phyloP scores from a whole-genome alignment of 2,888 invertebrate genomes.

The Byasa hedistus region DNA sequence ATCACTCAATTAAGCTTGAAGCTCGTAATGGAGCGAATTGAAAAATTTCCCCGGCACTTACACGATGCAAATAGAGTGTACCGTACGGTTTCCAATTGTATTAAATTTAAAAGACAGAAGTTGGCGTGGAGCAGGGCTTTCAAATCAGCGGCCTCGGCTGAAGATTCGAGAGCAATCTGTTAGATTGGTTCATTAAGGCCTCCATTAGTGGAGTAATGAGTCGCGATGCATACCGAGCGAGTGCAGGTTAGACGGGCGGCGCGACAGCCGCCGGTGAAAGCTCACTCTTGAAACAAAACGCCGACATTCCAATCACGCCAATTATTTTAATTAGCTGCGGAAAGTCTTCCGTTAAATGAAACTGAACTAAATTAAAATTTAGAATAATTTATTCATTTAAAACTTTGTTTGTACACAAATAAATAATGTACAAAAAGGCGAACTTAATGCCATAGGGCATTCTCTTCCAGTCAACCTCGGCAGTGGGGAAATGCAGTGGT shows the following conservation, averaged over 20 bases:
- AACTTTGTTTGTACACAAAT: too few relatives aligned
- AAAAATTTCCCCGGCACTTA: conserved; percentile 9
- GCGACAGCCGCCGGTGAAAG: conserved; percentile 27
- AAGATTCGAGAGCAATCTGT: conserved; percentile 78
- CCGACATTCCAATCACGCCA: conserved; percentile 25
- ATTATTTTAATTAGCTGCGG: conserved; percentile 28
- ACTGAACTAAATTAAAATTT: not conserved
- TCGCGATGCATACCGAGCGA: conserved; percentile 70
- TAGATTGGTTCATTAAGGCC: conserved; percentile 78
- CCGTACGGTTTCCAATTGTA: conserved; percentile 40
- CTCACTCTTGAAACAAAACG: conserved; percentile 29
- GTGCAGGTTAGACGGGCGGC: conserved; percentile 31
- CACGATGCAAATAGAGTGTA: conserved; percentile 11
- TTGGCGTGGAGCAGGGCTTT: conserved; percentile 60
- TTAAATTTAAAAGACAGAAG: conserved; percentile 64
- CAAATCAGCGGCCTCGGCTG: conserved; percentile 72
- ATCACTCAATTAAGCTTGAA: conserved; percentile 12
- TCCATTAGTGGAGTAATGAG: conserved; percentile 78
- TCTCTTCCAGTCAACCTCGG: too few relatives aligned
- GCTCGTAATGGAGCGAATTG: conserved; percentile 3
- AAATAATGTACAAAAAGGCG: too few relatives aligned
- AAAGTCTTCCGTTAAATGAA: conserved; percentile 14
- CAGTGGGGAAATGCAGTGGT: too few relatives aligned
- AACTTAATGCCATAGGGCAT: too few relatives aligned
- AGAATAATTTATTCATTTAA: not conserved